A percentile compares a stretch with the other conserved stretches of the same genome.
phyloP scores from a whole-genome alignment of 2,113 vertebrate species.

The Macaca fascicularis region DNA sequence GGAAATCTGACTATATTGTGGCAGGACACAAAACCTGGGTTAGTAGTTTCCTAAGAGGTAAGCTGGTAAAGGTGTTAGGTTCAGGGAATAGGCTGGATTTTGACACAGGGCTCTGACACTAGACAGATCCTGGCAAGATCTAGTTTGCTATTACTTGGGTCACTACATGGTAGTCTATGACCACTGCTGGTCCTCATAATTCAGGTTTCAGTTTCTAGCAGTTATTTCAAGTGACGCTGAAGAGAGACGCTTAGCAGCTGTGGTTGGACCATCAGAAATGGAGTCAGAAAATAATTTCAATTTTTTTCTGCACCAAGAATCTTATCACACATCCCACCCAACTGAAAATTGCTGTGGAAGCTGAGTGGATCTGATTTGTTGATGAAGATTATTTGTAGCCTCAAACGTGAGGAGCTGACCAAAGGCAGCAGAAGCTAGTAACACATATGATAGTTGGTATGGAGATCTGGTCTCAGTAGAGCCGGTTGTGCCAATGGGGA shows the following conservation, averaged over 20 bases:
- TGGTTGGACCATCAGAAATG: background rate
- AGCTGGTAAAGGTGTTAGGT: background rate
- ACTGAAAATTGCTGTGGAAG: background rate
- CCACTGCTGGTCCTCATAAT: background rate
- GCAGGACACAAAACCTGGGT: background rate
- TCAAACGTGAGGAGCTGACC: background rate
- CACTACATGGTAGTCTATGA: background rate
- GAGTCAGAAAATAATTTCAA: background rate
- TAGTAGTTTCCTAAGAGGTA: background rate
- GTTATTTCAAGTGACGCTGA: background rate
- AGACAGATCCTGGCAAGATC: background rate
- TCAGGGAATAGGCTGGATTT: background rate
- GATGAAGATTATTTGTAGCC: background rate
- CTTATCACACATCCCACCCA: background rate
- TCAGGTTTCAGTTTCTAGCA: background rate
- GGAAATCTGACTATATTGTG: background rate
- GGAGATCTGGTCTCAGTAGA: background rate
- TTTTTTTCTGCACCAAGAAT: background rate
- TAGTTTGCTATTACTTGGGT: background rate
- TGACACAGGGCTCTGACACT: background rate
- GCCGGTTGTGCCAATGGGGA: rapidly evolving
- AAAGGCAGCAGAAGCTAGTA: background rate
- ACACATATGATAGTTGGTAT: background rate
- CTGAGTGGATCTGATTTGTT: background rate
- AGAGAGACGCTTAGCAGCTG: background rate